These are phyloP conservation scores for Orestias chungarensis DNA, from an alignment of 2,797 vertebrate species.

Conservation along the genomic window DNA sequence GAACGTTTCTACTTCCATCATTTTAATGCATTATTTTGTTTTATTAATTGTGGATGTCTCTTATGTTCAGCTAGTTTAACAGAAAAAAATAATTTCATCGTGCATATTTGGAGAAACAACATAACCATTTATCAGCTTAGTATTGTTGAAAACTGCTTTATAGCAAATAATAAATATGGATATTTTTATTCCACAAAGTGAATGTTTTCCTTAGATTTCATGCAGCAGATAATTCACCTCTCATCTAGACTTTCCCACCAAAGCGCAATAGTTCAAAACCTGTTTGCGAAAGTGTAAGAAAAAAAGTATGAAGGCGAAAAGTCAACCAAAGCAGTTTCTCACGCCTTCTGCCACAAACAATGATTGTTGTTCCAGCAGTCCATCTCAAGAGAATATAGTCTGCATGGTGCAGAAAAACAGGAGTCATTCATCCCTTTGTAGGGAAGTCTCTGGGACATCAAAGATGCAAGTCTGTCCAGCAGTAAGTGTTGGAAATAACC, in stretches of 20 bases:
- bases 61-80: not conserved
- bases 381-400: constrained; percentile 10
- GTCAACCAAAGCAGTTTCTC: constrained; percentile 12
- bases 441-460: not conserved
- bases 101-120: constrained; percentile 6
- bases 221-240: constrained; percentile 2
- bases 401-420: not conserved
- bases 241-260: constrained; percentile 20
- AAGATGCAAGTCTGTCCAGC: not conserved
- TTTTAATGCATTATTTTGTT: not conserved
- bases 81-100: not conserved
- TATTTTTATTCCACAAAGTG: constrained; percentile 7
- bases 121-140: constrained; percentile 7
- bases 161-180: constrained; percentile 11
- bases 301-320: constrained; percentile 13
- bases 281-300: constrained; percentile 22
- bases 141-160: constrained; percentile 25
- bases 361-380: constrained; percentile 1
- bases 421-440: constrained; percentile 9
- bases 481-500: not conserved
- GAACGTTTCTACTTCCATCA: not conserved
- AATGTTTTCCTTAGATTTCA: constrained; percentile 36
- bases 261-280: constrained; percentile 7
- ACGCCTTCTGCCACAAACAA: not conserved
- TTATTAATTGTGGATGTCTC: not conserved